phyloP scores from a whole-genome alignment of 2,888 invertebrate species.

The Labia minor region DNA sequence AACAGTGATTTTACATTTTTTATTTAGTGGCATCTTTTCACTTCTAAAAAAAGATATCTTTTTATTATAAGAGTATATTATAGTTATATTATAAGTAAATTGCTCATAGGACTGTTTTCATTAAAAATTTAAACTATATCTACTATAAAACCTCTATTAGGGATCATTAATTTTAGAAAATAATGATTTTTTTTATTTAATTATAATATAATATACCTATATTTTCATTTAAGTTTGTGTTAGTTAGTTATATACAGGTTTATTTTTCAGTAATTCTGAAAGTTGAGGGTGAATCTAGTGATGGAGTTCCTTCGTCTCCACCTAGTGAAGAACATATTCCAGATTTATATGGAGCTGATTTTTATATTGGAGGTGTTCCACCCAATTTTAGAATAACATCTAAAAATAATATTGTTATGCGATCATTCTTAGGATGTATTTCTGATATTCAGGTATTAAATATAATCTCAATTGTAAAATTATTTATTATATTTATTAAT shows the following conservation, averaged over 20 bases:
- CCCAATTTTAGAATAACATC: conserved; percentile 46
- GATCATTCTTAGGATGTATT: conserved; percentile 71
- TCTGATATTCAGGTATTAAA: conserved; percentile 60
- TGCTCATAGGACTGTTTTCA: too few relatives aligned
- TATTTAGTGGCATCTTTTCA: background rate
- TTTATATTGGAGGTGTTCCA: conserved; percentile 78
- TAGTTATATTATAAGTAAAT: too few relatives aligned
- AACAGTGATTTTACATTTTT: background rate
- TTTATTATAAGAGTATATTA: too few relatives aligned
- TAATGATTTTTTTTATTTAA: conserved; percentile 16
- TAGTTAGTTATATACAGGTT: background rate
- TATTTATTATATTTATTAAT: background rate
- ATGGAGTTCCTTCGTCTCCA: conserved; percentile 52
- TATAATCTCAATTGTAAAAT: conserved; percentile 42
- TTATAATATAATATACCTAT: too few relatives aligned
- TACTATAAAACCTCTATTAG: too few relatives aligned
- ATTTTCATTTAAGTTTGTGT: background rate
- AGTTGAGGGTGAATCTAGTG: conserved; percentile 52
- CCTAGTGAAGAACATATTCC: conserved; percentile 45
- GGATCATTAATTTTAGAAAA: too few relatives aligned
- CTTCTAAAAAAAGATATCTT: too few relatives aligned
- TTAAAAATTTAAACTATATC: background rate
- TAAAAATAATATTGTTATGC: conserved; percentile 33
- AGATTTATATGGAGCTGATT: conserved; percentile 53
- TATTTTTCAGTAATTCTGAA: conserved; percentile 48